Evolutionary conservation across 1,140 invertebrate species (phyloP).

Genomic region (Cherax destructor): DNA sequence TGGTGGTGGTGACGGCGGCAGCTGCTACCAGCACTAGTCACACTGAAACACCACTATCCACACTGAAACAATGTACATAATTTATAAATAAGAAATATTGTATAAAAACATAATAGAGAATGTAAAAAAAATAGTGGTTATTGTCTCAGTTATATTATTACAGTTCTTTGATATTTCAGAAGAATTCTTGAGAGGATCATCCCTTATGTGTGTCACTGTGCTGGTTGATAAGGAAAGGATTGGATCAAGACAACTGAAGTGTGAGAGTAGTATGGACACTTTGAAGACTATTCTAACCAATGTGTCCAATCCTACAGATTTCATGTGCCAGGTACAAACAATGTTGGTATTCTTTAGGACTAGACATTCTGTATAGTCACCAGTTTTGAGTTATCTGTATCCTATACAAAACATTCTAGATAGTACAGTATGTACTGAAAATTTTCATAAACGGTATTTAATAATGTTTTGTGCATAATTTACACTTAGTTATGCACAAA

Average conservation of each 20-base stretch:
- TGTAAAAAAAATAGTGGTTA: no score
- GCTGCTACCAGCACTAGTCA: no score
- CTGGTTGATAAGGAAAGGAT: conserved; percentile 22
- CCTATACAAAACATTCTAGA: no score
- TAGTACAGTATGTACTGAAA: neutral
- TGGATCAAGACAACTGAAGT: conserved; percentile 61
- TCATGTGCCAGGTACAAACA: conserved; percentile 61
- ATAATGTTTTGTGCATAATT: neutral
- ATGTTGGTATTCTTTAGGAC: no score
- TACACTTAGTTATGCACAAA: neutral
- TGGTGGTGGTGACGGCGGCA: no score
- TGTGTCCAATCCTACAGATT: conserved; percentile 44
- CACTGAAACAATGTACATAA: no score
- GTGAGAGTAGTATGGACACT: conserved; percentile 56
- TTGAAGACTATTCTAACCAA: conserved; percentile 27
- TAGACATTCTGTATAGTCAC: neutral
- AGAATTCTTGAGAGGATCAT: conserved; percentile 35
- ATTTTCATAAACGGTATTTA: neutral
- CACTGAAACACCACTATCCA: no score
- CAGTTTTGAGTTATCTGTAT: no score
- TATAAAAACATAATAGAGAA: no score
- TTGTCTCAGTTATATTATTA: neutral
- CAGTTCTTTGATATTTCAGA: conserved; percentile 25
- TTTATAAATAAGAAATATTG: no score
- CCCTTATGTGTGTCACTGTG: conserved; percentile 43